A percentile compares a stretch with the other conserved stretches of the same genome.
Evolutionary conservation across 2,888 invertebrate species (phyloP).

Genomic region (Teleogryllus oceanicus): DNA sequence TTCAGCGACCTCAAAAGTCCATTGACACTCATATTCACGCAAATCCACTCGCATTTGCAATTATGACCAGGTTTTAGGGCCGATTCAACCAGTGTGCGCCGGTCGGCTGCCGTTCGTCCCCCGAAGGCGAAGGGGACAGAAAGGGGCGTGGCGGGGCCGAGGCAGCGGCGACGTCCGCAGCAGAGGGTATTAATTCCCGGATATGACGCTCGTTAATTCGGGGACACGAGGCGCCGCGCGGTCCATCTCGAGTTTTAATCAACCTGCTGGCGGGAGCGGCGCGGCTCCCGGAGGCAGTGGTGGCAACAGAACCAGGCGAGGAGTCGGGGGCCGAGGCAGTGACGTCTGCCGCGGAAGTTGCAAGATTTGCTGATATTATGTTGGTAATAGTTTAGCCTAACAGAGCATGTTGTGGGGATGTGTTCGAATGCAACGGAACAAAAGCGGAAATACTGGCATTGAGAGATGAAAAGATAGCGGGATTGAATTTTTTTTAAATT

Average conservation of each 20-base stretch:
- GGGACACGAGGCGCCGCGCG: conserved; percentile 2
- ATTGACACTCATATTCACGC: too few species aligned
- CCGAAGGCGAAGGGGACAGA: too few species aligned
- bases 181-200: conserved; percentile 1
- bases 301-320: neutral
- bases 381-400: neutral
- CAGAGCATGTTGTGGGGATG: too few species aligned
- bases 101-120: too few species aligned
- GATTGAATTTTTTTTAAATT: neutral
- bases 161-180: too few species aligned
- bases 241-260: neutral
- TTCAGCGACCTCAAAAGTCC: too few species aligned
- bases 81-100: too few species aligned
- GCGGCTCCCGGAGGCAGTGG: neutral
- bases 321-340: neutral
- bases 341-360: neutral
- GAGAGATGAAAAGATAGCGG: neutral
- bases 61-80: too few species aligned
- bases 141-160: too few species aligned
- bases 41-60: too few species aligned
- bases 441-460: neutral
- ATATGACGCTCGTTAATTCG: conserved; percentile 18
- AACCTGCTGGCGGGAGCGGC: neutral
- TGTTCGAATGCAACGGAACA: too few species aligned
- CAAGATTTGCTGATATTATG: neutral